A percentile compares a stretch with the other conserved stretches of the same genome.
These are phyloP conservation scores for Conus canariensis DNA, from an alignment of 2,888 invertebrate genomes.

Conservation along the genomic window DNA sequence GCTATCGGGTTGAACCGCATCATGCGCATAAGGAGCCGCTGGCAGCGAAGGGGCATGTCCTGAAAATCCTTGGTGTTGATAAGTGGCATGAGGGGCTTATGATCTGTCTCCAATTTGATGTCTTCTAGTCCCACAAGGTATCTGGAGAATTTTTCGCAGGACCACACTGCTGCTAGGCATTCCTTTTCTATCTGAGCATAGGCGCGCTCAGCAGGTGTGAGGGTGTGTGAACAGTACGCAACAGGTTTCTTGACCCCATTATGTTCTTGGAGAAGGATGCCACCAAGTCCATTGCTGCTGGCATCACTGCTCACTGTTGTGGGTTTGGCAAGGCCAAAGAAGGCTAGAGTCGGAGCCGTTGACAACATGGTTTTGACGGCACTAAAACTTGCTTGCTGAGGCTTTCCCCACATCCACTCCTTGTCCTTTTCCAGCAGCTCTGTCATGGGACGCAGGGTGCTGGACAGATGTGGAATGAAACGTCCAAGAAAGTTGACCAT, in stretches of 20 bases:
- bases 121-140: slow-evolving; percentile 51
- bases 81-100: slow-evolving; percentile 56
- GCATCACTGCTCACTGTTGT: neutral
- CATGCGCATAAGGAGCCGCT: slow-evolving; percentile 55
- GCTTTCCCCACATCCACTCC: neutral
- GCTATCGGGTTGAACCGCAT: slow-evolving; percentile 48
- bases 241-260: neutral
- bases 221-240: slow-evolving; percentile 12
- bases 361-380: neutral
- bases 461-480: slow-evolving; percentile 1
- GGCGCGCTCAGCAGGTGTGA: neutral
- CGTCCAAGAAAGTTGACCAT: neutral
- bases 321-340: slow-evolving; percentile 42
- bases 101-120: slow-evolving; percentile 56
- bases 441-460: neutral
- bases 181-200: slow-evolving; percentile 40
- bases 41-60: slow-evolving; percentile 53
- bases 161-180: slow-evolving; percentile 49
- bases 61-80: slow-evolving; percentile 54
- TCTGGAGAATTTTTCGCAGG: slow-evolving; percentile 53
- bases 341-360: neutral
- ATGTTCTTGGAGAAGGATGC: neutral
- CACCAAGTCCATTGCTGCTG: no score
- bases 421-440: neutral
- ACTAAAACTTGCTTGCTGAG: neutral